Evolutionary conservation across 64 coral and sea anemone genomes (phyloP), one percentile per base, ranked within the genome.

Genomic region (Stichodactyla helianthus): DNA sequence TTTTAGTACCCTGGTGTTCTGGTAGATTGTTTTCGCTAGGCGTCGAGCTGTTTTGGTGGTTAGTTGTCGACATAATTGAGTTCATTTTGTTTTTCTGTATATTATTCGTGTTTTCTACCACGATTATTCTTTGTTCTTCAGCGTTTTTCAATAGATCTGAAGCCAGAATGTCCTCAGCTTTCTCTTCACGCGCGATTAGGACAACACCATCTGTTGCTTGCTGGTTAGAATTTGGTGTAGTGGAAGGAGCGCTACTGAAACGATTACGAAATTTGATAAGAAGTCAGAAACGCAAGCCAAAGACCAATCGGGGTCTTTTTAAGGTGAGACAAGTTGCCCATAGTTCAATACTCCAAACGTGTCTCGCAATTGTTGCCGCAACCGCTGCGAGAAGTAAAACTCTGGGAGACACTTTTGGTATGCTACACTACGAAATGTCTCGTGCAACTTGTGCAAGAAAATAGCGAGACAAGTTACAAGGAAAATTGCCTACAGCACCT

Each of bases 131-230:
- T 53, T 92, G 88, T 54, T 97, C 91, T 64, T 90, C 92, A 20
- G 91, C 79, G 62, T 84, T 87, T 20, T 90, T 82, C 83, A 97
- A 77, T 8, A 97, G 28, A 6, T 87, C 88, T 55, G 91, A 79
- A 15, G 88, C 18, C n/a, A 97, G 82, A 85, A 97, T 84, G 83
- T 97, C 94, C 28, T 92, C 94, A 53, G 94, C 94, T 84, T 90
- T 86, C 60, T 97, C 94, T 84, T 97, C 94, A 44, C 87, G 88
- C 53, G 94, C 94, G 23, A 97, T 89, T n/a, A 97, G 91, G 52
- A 97, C 94, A 4, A 97, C 85, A 27, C 88, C 88, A 54, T 88
- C 94, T 31, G 77, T 60, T 82, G 83, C 51, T 51, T 51, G 78
- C 53, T 57, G 52, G 16, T 61, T 84, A 18, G 59, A 13, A 54